Evolutionary conservation across 2,113 vertebrate genomes (phyloP), one percentile per base, ranked within the genome.

Genomic region (Euleptes europaea): DNA sequence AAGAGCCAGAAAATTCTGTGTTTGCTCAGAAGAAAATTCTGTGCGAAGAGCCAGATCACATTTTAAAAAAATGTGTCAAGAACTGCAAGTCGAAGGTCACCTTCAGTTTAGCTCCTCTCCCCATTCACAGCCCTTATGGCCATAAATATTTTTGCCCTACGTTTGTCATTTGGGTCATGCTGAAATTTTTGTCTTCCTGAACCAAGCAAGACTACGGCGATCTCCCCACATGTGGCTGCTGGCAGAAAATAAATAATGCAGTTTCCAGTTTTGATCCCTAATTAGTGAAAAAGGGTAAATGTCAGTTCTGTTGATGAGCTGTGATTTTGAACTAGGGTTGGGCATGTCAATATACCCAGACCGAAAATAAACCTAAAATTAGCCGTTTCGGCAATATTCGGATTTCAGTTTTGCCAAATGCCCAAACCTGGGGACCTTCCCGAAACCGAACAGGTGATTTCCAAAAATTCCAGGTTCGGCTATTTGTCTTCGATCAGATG

Each of bases 201-300:
- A 91, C 77, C 87, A 85, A 91, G 93, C 88, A 72, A 83, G 85
- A 60, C 89, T 93, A 85, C 90, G 85, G 84, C 81, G 92, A 84
- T 44, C 79, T 84, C 54, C 85, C 84, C 88, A 66, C 91, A 92
- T 91, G 92, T 89, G 89, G 92, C 84, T 87, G 76, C 70, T 90
- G 89, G 92, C 92, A 94, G 80, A 85, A 92, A 92, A 13, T 91
- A 92, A 91, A 63, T 82, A 86, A 78, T 85, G 79, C 84, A 79
- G 83, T 88, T 88, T 89, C 88, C 88, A 92, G 90, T 92, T 91
- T 92, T n/a, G n/a, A n/a, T n/a, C n/a, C n/a, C n/a, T n/a, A n/a
- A n/a, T 81, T 91, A 93, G 86, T 75, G 49, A 87, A 80, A 93
- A 83, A 40, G 86, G 88, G 93, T 92, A 92, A 91, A 77, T 86